Base-by-base conservation (phyloP, 1,140 invertebrate genomes). In the Thaumetopoea pityocampa region DNA sequence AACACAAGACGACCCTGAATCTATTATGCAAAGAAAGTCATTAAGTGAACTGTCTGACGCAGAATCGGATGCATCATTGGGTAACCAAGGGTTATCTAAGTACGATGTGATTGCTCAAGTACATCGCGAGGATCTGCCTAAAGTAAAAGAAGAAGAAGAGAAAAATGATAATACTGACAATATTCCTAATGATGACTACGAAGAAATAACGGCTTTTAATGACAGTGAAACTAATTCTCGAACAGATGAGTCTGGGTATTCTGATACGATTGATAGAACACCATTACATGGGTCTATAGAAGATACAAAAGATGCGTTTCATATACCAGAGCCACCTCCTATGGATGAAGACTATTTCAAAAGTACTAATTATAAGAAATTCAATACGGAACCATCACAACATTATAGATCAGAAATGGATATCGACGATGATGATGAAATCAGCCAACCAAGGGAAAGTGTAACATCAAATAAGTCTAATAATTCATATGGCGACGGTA, bases 101-200 rank as follows among this genome's bases (percentile, higher is more conserved):
- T 81, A 81, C 57, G 74, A 80, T 64, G 77, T 84, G n/a, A 70
- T 81, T 47, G 79, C 71, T 24, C 77, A 78, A 64, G 74, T 81
- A 5, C 77, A 83, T 49, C 72, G 77, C 62, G 79, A 83, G 54
- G 79, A 83, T 60, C 58, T 83, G 27, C 65, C 74, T 4, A 79
- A 52, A 56, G 52, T 81, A 10, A 67, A 46, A 4, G 79, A 83
- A 51, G 76, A 83, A 52, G 67, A 72, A 16, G 63, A 74, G 30
- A 63, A 42, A 48, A 51, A 33, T 8, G 64, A 67, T 3, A 48
- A 45, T 41, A 26, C 18, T 17, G 53, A 50, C 18, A 55, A 66
- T 17, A 17, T 28, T 4, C 40, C 54, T 43, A 35, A 43, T 12
- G 57, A 51, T 8, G 55, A 67, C 26, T 34, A 72, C 8, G 70